Evolutionary conservation across 2,113 vertebrate genomes (phyloP).

Genomic region (Oenanthe melanoleuca): DNA sequence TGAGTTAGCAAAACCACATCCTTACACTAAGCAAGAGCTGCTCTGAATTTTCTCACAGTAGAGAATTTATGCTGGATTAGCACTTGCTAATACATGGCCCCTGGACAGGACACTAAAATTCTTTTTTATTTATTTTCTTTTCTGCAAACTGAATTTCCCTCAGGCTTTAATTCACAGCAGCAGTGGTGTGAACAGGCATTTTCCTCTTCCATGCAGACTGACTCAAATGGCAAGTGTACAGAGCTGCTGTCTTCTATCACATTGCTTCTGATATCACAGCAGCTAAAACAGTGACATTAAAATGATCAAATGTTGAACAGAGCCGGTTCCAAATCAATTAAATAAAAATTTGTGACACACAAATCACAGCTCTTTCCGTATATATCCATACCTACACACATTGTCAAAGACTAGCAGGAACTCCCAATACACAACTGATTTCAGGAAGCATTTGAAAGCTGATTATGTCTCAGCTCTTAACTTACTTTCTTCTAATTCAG

Average conservation of each 20-base stretch:
- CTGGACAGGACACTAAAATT: background rate
- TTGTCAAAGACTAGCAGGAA: background rate
- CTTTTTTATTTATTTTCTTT: too few species aligned
- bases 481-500: background rate
- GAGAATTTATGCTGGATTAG: background rate
- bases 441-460: background rate
- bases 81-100: background rate
- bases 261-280: background rate
- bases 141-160: background rate
- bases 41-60: background rate
- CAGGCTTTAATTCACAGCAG: background rate
- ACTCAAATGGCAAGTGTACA: background rate
- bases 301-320: background rate
- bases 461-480: background rate
- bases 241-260: background rate
- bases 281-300: background rate
- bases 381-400: background rate
- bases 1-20: background rate
- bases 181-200: background rate
- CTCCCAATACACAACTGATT: background rate
- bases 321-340: background rate
- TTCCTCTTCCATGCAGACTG: background rate
- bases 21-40: background rate
- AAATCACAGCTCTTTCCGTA: background rate
- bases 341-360: rapidly evolving